Conservation (phyloP, 1,140 invertebrate genomes). For the Drosophila ananassae region DNA sequence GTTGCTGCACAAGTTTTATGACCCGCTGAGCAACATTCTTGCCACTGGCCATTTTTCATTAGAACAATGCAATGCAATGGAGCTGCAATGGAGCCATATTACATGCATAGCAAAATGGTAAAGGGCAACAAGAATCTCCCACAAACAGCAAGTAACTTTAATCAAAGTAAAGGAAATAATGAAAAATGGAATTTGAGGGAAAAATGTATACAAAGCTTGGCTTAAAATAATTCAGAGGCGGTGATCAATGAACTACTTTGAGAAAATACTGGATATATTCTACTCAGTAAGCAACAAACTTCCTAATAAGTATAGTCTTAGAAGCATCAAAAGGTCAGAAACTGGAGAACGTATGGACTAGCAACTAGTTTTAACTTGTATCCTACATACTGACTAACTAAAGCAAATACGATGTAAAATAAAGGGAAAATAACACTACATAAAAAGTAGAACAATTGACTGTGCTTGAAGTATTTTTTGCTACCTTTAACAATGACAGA, state of each 20-base stretch:
- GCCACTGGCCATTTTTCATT: slow-evolving; percentile 70
- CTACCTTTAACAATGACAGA: not conserved
- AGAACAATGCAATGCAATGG: slow-evolving; percentile 69
- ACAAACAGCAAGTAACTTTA: slow-evolving; percentile 24
- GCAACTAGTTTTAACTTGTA: not conserved
- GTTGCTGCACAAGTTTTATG: slow-evolving; percentile 66
- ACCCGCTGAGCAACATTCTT: slow-evolving; percentile 72
- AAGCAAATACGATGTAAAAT: slow-evolving; percentile 5
- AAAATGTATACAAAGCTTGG: not conserved
- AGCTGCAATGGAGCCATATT: slow-evolving; percentile 43
- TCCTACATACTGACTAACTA: not conserved
- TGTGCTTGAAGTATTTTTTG: slow-evolving; percentile 16
- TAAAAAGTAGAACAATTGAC: slow-evolving; percentile 47
- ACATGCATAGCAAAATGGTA: slow-evolving; percentile 35
- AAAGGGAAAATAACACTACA: not conserved
- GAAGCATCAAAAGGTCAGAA: no score
- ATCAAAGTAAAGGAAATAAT: slow-evolving; percentile 24
- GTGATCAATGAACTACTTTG: slow-evolving; percentile 15
- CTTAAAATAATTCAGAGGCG: not conserved
- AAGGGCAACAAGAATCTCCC: slow-evolving; percentile 5
- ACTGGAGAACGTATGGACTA: no score
- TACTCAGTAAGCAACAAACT: no score
- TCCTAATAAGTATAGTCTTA: no score
- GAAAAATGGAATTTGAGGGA: not conserved
- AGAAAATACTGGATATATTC: not conserved